Evolutionary conservation across 53 echinoderm and acorn worm genomes (phyloP).

Genomic region (Antedon mediterranea): DNA sequence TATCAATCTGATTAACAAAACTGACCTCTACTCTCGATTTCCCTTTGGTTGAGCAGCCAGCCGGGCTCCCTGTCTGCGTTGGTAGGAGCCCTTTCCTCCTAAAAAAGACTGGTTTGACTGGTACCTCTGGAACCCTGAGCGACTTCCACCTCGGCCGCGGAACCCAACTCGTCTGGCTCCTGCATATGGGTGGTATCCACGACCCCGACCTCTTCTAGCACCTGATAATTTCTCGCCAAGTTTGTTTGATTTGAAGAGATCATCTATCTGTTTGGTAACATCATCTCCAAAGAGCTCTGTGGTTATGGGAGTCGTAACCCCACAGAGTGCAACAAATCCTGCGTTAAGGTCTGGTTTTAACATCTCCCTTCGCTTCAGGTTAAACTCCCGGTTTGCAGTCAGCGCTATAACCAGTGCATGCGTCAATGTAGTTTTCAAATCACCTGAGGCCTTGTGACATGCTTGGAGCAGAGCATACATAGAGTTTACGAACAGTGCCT

Average conservation of each 20-base stretch:
- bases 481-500: background rate
- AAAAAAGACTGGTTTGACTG: background rate
- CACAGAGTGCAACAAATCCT: constrained; percentile 7
- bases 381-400: background rate
- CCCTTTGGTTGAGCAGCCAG: background rate
- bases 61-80: background rate
- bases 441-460: background rate
- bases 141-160: background rate
- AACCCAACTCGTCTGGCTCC: background rate
- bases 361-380: constrained; percentile 11
- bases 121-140: background rate
- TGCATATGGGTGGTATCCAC: background rate
- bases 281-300: constrained; percentile 16
- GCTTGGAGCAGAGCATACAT: background rate
- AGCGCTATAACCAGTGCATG: background rate
- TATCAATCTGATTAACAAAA: background rate
- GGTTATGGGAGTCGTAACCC: constrained; percentile 9
- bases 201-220: background rate
- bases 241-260: constrained; percentile 11
- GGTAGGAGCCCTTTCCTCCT: background rate
- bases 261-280: constrained; percentile 10
- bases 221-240: background rate
- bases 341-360: constrained; percentile 20
- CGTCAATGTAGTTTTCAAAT: background rate
- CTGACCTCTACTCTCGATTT: background rate